Evolutionary conservation across 1,140 invertebrate genomes (phyloP).

Genomic region (Drosophila cardini): DNA sequence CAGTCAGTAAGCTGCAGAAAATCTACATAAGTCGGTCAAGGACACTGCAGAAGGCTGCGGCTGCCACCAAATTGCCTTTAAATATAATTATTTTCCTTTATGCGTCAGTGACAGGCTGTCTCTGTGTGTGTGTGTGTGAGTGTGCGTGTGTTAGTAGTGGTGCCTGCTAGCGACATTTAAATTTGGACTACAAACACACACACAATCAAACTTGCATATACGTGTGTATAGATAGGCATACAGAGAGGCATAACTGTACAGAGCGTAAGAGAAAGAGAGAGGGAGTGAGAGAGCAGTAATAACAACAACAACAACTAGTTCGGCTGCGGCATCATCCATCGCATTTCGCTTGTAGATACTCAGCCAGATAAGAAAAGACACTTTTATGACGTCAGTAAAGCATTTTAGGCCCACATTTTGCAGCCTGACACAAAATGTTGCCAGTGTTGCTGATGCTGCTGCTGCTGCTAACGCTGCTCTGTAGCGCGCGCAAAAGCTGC

Average conservation of each 20-base stretch:
- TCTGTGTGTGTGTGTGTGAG: slow-evolving; percentile 11
- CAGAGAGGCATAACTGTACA: slow-evolving; percentile 48
- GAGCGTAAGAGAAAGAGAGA: slow-evolving; percentile 18
- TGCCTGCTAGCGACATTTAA: slow-evolving; percentile 74
- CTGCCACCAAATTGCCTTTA: slow-evolving; percentile 82
- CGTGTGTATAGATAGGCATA: slow-evolving; percentile 17
- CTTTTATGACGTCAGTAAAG: slow-evolving; percentile 82
- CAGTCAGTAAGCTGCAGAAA: slow-evolving; percentile 64
- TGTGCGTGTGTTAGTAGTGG: slow-evolving; percentile 22
- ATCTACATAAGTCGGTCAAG: slow-evolving; percentile 82
- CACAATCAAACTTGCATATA: slow-evolving; percentile 1
- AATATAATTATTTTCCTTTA: slow-evolving; percentile 83
- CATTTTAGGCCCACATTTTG: slow-evolving; percentile 74
- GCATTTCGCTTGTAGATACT: slow-evolving; percentile 73
- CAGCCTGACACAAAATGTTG: slow-evolving; percentile 53
- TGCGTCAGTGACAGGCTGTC: slow-evolving; percentile 68
- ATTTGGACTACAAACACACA: slow-evolving; percentile 66
- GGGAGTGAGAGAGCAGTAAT: slow-evolving; percentile 1
- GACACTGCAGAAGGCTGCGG: slow-evolving; percentile 75
- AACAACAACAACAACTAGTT: slow-evolving; percentile 4
- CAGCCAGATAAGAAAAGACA: slow-evolving; percentile 77
- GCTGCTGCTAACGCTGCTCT: slow-evolving; percentile 33
- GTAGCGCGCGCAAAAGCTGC: slow-evolving; percentile 67
- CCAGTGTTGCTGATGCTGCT: slow-evolving; percentile 23
- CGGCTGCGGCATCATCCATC: slow-evolving; percentile 53